These are phyloP conservation scores for Gobio gobio DNA, from an alignment of 2,113 vertebrate species.

Conservation along the genomic window DNA sequence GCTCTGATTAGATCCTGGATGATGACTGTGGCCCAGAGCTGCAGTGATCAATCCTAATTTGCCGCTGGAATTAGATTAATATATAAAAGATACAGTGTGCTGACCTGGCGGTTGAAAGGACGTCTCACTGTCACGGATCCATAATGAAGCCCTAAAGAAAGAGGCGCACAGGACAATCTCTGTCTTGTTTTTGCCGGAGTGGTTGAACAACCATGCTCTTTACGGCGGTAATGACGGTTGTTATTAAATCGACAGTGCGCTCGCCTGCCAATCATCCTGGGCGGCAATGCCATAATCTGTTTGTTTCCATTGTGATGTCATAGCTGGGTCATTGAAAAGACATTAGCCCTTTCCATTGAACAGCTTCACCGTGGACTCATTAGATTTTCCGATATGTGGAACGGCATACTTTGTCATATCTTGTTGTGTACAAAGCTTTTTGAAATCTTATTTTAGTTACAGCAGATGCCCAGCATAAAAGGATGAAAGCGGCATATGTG, in stretches of 20 bases:
- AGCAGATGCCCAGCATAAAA: constrained; percentile 21
- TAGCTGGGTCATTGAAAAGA: background rate
- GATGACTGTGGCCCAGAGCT: constrained; percentile 74
- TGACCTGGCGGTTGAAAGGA: constrained; percentile 71
- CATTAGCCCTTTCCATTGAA: background rate
- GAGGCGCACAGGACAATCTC: background rate
- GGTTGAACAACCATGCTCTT: background rate
- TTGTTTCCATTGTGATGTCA: constrained; percentile 43
- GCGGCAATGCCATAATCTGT: constrained; percentile 1
- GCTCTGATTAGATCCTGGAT: constrained; percentile 75
- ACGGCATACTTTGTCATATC: background rate
- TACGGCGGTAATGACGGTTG: constrained; percentile 13
- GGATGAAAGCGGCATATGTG: constrained; percentile 32
- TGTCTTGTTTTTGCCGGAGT: constrained; percentile 36
- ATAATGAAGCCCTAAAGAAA: constrained; percentile 27
- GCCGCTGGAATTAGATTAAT: constrained; percentile 75
- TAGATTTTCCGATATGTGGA: constrained; percentile 34
- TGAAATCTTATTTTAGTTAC: background rate
- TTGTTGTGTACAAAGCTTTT: constrained; percentile 17
- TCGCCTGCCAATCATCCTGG: constrained; percentile 38
- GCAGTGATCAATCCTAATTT: constrained; percentile 80
- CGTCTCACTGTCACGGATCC: constrained; percentile 60
- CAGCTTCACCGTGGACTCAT: background rate
- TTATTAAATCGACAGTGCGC: constrained; percentile 36
- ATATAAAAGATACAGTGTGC: constrained; percentile 71